A percentile compares a stretch with the other conserved stretches of the same genome.
Conservation (phyloP, 2,797 vertebrate genomes). For the Pangasius macronema region DNA sequence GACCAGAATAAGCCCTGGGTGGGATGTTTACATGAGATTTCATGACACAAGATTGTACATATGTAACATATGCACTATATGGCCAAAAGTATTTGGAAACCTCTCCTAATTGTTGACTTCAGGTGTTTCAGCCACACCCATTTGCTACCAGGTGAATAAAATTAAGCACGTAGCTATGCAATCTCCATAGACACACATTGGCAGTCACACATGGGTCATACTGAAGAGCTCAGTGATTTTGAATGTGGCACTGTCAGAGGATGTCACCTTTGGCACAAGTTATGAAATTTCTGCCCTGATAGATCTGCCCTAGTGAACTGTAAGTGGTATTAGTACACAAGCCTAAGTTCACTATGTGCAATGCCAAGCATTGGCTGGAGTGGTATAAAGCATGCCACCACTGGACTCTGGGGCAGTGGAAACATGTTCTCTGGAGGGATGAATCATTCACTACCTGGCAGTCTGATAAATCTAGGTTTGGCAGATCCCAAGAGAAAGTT, state of each 20-base stretch:
- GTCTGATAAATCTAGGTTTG: neutral
- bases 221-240: neutral
- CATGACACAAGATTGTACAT: no score
- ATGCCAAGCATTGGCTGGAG: neutral
- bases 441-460: neutral
- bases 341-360: neutral
- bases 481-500: neutral
- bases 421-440: neutral
- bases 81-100: no score
- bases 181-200: neutral
- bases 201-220: neutral
- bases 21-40: neutral
- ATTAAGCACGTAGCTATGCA: neutral
- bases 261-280: neutral
- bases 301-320: neutral
- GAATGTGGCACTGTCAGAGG: neutral
- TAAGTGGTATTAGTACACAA: neutral
- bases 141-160: neutral
- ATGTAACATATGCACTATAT: no score
- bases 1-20: neutral
- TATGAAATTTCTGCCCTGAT: neutral
- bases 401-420: neutral
- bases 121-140: neutral
- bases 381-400: neutral
- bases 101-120: neutral